A percentile compares a stretch with the other conserved stretches of the same genome.
Conservation (phyloP, 2,797 vertebrate species). For the Balearica regulorum region DNA sequence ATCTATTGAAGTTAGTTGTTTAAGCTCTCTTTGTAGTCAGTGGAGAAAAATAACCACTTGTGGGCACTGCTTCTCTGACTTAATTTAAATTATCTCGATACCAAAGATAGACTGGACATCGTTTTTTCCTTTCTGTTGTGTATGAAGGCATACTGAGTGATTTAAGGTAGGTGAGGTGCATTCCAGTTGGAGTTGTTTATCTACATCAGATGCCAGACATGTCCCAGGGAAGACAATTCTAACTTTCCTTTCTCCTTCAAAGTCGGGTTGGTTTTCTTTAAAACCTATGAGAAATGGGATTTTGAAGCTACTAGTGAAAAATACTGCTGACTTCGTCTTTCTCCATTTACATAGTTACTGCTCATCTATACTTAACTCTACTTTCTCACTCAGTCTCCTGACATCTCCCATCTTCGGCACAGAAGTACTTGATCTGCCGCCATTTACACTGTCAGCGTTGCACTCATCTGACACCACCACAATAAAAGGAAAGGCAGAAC, state of each 20-base stretch:
- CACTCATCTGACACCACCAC: rapidly evolving
- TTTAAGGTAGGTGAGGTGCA: not conserved
- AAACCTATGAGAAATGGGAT: not conserved
- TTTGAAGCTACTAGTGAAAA: not conserved
- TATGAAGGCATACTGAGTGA: not conserved
- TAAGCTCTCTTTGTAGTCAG: not conserved
- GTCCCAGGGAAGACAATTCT: not conserved
- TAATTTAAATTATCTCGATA: not conserved
- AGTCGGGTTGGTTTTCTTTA: not conserved
- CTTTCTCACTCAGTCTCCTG: not conserved
- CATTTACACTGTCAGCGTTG: not conserved
- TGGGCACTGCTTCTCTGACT: not conserved
- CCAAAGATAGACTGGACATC: not conserved
- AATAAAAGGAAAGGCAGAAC: not conserved
- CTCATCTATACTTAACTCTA: not conserved
- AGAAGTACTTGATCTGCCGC: not conserved
- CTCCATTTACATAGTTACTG: not conserved
- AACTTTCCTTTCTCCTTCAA: not conserved
- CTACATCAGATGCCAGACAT: not conserved
- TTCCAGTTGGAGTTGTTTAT: not conserved
- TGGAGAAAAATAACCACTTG: not conserved
- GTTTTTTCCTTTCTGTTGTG: not conserved
- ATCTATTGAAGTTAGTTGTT: not conserved
- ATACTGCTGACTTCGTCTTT: not conserved
- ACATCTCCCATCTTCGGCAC: not conserved